Conservation (phyloP, 2,797 vertebrate species). For the Propithecus perrieri region DNA sequence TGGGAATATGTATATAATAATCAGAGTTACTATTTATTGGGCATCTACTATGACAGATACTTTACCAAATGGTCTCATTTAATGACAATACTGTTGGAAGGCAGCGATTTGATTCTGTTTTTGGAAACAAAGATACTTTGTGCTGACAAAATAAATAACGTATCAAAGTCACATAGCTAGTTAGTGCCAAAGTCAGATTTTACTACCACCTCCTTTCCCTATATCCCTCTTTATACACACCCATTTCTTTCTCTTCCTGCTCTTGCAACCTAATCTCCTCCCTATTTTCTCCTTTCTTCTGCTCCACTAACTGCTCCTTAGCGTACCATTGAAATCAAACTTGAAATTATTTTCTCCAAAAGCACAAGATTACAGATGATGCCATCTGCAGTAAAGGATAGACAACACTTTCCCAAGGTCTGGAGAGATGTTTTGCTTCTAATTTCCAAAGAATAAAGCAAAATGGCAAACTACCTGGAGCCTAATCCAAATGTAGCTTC, state of each 20-base stretch:
- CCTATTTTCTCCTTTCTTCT: neutral
- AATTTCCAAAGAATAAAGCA: conserved; percentile 63
- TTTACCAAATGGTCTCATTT: neutral
- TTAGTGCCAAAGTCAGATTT: neutral
- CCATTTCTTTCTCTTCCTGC: neutral
- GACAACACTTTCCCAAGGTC: neutral
- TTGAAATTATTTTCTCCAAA: conserved; percentile 10
- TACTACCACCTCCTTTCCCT: neutral
- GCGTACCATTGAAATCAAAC: neutral
- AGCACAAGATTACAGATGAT: neutral
- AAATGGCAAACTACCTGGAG: neutral
- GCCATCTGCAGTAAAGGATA: neutral
- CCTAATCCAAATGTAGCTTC: neutral
- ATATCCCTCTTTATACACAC: neutral
- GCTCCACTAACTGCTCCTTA: neutral
- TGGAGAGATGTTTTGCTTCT: neutral
- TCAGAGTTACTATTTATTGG: neutral
- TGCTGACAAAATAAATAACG: neutral
- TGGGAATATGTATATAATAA: neutral
- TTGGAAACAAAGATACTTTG: neutral
- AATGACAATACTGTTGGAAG: neutral
- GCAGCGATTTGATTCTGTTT: neutral
- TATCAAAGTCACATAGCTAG: neutral
- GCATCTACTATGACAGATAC: neutral
- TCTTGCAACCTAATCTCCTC: neutral